Percentiles rank a stretch among this genome's conserved stretches.
phyloP scores from a whole-genome alignment of 2,797 vertebrate genomes.

The Ceryle rudis region DNA sequence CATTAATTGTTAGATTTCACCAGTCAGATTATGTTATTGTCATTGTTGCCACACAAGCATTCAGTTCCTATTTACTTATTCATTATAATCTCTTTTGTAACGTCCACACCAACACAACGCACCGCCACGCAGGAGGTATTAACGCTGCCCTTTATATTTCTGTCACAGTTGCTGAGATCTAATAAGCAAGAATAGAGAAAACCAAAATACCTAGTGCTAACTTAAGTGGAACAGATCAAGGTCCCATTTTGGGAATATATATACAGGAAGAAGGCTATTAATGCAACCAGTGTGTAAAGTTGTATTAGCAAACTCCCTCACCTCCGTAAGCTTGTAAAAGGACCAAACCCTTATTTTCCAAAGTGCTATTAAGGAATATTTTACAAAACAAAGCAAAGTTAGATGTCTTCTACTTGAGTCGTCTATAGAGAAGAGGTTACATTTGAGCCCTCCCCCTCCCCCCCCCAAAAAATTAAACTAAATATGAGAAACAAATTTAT shows the following conservation, averaged over 20 bases:
- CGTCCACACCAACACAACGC: neutral
- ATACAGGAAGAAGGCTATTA: neutral
- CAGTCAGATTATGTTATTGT: neutral
- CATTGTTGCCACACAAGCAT: neutral
- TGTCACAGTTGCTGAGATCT: neutral
- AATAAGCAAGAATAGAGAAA: neutral
- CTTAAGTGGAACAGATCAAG: neutral
- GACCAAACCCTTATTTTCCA: neutral
- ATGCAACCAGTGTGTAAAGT: neutral
- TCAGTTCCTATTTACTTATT: constrained; percentile 1
- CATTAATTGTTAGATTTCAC: neutral
- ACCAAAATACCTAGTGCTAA: neutral
- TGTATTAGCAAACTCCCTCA: neutral
- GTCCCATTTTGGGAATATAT: neutral
- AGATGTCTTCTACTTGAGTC: neutral
- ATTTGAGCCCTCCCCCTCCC: neutral
- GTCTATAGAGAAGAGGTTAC: neutral
- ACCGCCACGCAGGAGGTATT: neutral
- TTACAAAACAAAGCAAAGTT: neutral
- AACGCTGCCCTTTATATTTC: neutral
- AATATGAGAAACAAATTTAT: neutral
- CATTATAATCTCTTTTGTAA: neutral
- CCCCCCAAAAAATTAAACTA: neutral
- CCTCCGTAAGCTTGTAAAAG: neutral
- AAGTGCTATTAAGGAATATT: neutral